Base-by-base conservation (phyloP, 2,113 vertebrate genomes). In the Cyprinodon tularosa region DNA sequence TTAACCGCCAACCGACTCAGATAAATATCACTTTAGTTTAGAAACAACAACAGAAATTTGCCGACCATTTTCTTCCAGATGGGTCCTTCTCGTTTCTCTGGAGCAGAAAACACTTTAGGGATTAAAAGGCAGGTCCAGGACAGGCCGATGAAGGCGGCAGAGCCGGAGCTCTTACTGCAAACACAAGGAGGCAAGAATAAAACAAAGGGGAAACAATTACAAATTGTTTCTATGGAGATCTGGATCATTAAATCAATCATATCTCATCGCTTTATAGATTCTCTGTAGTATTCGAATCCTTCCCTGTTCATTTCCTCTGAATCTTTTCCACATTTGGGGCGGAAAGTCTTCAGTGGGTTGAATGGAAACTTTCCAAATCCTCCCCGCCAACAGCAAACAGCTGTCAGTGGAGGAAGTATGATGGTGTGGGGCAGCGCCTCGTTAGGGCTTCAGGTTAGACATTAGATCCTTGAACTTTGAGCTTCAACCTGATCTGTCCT, bases 51-150 rank as follows among this genome's bases (percentile, higher is more conserved):
- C 10, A 36, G 40, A 60, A 36, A 0, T 12, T 9, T 0, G 36
- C 96, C 77, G 89, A 98, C 98, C 96, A 99, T 90, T 91, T 97
- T 98, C 86, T 95, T 97, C 97, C 97, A 99, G 17, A 93, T 86
- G 71, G 96, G 94, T 61, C 96, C 96, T 66, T 96, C 94, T 88
- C 95, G 94, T 84, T 96, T 98, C 69, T 97, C 95, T 64, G 93
- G 90, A 0, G 86, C 86, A 57, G 95, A 91, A 88, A 97, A 99
- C 78, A 95, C 96, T 4, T 86, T 87, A 53, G 87, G 93, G 36
- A 96, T 96, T 53, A 99, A 91, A 17, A 98, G 90, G 87, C 96
- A 97, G 17, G 96, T 98, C 98, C 98, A 99, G 29, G 96, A 96
- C 82, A 99, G 86, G 0, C 96, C 96, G 77, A 97, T 87, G 62